These are phyloP conservation scores for Myopa testacea DNA, from an alignment of 2,888 invertebrate species.

Conservation along the genomic window DNA sequence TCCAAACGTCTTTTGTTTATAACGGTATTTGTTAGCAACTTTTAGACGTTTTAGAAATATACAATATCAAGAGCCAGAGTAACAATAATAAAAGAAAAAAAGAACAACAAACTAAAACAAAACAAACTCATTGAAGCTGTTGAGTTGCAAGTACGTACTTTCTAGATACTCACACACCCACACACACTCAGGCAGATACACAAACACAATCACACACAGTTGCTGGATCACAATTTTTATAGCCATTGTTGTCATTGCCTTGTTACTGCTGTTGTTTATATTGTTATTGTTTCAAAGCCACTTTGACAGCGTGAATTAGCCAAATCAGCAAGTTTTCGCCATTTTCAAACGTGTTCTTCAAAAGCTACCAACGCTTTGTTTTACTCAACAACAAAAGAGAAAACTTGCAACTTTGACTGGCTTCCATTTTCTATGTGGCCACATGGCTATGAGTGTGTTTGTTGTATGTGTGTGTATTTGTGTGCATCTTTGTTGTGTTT, in stretches of 20 bases:
- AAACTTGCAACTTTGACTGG: conserved; percentile 19
- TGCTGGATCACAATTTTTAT: not conserved
- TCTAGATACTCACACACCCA: too few species aligned
- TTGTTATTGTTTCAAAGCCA: conserved; percentile 61
- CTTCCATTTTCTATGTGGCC: not conserved
- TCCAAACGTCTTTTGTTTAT: not conserved
- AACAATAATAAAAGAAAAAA: not conserved
- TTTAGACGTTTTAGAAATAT: not conserved
- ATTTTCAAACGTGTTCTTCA: conserved; percentile 14
- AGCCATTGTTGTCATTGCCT: not conserved
- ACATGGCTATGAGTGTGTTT: not conserved
- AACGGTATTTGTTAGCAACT: not conserved
- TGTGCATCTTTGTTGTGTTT: not conserved
- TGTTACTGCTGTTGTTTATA: conserved; percentile 47
- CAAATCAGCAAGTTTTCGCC: conserved; percentile 52
- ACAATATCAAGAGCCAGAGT: not conserved
- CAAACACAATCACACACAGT: not conserved
- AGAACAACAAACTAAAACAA: not conserved
- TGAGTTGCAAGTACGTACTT: too few species aligned
- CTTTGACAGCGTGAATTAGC: conserved; percentile 65
- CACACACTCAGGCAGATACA: too few species aligned
- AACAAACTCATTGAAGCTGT: too few species aligned
- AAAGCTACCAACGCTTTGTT: not conserved
- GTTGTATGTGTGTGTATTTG: not conserved
- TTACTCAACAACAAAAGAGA: not conserved